Conservation (phyloP, 2,888 invertebrate genomes). For the Nephrotoma appendiculata region DNA sequence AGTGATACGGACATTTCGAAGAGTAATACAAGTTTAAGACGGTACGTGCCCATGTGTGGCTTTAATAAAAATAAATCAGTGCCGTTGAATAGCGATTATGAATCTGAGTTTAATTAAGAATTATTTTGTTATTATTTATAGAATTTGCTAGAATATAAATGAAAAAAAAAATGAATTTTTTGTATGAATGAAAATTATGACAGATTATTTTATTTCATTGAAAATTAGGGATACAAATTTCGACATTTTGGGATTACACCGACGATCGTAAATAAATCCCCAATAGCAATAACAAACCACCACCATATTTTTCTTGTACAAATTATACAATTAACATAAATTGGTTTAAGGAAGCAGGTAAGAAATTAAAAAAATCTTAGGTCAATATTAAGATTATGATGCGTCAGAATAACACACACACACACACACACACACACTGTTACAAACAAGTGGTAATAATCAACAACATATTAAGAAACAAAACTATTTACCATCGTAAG, state of each 20-base stretch:
- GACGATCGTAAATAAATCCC: not conserved
- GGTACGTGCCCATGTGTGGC: constrained; percentile 16
- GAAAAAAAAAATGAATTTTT: not conserved
- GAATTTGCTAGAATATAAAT: not conserved
- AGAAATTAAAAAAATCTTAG: not conserved
- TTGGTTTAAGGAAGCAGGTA: not conserved
- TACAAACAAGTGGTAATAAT: not conserved
- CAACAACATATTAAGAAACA: not conserved
- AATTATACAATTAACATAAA: not conserved
- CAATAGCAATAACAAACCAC: not conserved
- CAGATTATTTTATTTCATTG: not conserved
- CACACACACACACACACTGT: not conserved
- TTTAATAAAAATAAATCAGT: not conserved
- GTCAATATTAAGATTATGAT: not conserved
- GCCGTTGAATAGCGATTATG: not conserved
- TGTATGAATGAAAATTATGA: not conserved
- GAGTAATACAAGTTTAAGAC: constrained; percentile 12
- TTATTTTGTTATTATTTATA: not conserved
- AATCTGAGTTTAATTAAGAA: not conserved
- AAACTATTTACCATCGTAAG: not conserved
- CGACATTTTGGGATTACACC: not conserved
- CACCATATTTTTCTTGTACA: not conserved
- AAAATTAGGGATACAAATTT: not conserved
- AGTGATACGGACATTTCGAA: constrained; percentile 7
- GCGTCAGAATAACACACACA: no score